Evolutionary conservation across 1,140 invertebrate genomes (phyloP).

Genomic region (Diachasma alloeum): DNA sequence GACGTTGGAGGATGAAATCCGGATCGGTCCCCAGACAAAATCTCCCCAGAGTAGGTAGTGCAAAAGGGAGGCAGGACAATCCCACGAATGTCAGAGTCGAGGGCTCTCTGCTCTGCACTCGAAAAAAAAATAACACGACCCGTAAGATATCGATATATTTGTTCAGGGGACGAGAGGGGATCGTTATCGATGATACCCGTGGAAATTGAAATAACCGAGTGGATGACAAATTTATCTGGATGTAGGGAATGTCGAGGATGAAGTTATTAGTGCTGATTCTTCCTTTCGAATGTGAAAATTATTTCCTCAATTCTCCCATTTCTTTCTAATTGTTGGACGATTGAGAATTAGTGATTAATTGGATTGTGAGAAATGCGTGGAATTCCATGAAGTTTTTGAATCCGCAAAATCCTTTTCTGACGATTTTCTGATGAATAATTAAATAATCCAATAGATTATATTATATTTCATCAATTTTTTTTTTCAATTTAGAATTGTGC

Average conservation of each 20-base stretch:
- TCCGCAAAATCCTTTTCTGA: no score
- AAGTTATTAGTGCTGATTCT: no score
- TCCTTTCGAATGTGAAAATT: no score
- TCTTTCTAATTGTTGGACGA: no score
- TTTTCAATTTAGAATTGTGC: no score
- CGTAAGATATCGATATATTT: constrained; percentile 19
- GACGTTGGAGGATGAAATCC: constrained; percentile 50
- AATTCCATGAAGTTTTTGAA: no score
- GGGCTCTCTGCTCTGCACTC: not conserved
- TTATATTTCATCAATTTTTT: no score
- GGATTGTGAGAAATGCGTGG: no score
- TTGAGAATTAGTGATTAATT: no score
- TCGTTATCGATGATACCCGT: constrained; percentile 52
- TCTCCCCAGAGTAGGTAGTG: constrained; percentile 22
- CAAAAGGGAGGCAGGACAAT: constrained; percentile 18
- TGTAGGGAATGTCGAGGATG: not conserved
- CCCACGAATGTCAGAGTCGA: constrained; percentile 19
- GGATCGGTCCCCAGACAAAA: constrained; percentile 43
- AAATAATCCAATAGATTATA: no score
- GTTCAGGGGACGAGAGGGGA: constrained; percentile 21
- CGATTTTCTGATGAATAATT: no score
- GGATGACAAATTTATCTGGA: not conserved
- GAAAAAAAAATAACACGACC: not conserved
- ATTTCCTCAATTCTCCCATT: no score
- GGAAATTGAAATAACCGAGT: constrained; percentile 38